These are phyloP conservation scores for Protobothrops mucrosquamatus DNA, from an alignment of 2,113 vertebrate species.

Conservation along the genomic window DNA sequence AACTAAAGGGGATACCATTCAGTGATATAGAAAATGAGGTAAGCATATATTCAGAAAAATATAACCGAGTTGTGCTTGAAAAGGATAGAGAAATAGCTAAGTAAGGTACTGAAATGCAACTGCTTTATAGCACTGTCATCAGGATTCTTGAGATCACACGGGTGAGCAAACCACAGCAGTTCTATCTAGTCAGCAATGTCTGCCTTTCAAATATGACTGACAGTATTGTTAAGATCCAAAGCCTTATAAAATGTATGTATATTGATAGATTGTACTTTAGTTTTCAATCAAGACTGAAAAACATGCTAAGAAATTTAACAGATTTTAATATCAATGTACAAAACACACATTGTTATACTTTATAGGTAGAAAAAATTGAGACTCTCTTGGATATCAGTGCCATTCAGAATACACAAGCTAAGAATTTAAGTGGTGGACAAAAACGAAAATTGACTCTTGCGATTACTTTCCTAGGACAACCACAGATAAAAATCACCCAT, in stretches of 20 bases:
- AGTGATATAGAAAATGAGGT: constrained; percentile 70
- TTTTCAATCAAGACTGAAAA: not conserved
- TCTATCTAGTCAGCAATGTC: too few species aligned
- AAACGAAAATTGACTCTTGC: constrained; percentile 85
- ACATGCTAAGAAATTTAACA: not conserved
- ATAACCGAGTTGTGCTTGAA: not conserved
- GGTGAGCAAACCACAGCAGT: too few species aligned
- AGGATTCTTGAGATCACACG: too few species aligned
- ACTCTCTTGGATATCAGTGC: constrained; percentile 74
- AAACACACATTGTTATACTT: not conserved
- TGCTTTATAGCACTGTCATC: too few species aligned
- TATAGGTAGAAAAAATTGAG: constrained; percentile 79
- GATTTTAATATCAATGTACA: not conserved
- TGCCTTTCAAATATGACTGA: not conserved
- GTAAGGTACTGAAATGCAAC: not conserved
- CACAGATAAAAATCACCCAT: constrained; percentile 71
- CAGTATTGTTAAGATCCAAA: not conserved
- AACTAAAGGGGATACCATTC: constrained; percentile 82
- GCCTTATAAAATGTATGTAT: too few species aligned
- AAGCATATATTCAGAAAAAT: constrained; percentile 10
- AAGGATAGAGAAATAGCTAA: not conserved
- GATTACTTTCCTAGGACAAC: constrained; percentile 84
- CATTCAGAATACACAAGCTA: constrained; percentile 71
- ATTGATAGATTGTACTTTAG: not conserved
- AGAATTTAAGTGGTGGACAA: constrained; percentile 79